phyloP scores from a whole-genome alignment of 2,797 vertebrate species.

The Takifugu rubripes region DNA sequence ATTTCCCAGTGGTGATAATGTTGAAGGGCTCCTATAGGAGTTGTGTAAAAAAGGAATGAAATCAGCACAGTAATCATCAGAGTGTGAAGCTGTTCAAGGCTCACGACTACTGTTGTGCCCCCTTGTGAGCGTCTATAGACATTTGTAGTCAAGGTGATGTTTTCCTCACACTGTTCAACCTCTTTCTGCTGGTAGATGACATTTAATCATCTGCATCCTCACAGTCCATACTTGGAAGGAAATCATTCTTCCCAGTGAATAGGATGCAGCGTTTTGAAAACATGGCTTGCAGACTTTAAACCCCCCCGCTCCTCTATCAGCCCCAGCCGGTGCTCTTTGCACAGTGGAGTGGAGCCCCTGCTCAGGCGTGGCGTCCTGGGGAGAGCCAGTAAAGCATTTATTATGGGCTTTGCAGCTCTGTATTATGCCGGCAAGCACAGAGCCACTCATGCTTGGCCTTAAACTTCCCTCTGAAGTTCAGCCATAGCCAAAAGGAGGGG shows the following conservation, averaged over 20 bases:
- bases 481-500: slow-evolving; percentile 76
- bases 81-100: too few relatives aligned
- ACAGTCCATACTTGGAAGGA: slow-evolving; percentile 52
- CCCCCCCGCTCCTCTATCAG: slow-evolving; percentile 48
- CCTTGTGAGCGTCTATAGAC: too few relatives aligned
- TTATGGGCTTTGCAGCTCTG: slow-evolving; percentile 91
- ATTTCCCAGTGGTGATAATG: too few relatives aligned
- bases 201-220: slow-evolving; percentile 56
- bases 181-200: slow-evolving; percentile 27
- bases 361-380: slow-evolving; percentile 83
- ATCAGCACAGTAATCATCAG: too few relatives aligned
- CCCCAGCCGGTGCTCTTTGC: slow-evolving; percentile 50
- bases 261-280: slow-evolving; percentile 44
- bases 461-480: slow-evolving; percentile 96
- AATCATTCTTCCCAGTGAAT: slow-evolving; percentile 40
- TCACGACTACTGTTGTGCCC: too few relatives aligned
- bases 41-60: too few relatives aligned
- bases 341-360: slow-evolving; percentile 64
- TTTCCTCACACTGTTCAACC: slow-evolving; percentile 12
- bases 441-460: slow-evolving; percentile 93
- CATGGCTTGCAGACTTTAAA: slow-evolving; percentile 61
- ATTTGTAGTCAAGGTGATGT: too few relatives aligned
- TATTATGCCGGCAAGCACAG: slow-evolving; percentile 90
- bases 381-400: slow-evolving; percentile 96
- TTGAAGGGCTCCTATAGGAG: too few relatives aligned